Evolutionary conservation across 1,140 invertebrate genomes (phyloP), one percentile per base, ranked within the genome.

Genomic region (Aphis gossypii): DNA sequence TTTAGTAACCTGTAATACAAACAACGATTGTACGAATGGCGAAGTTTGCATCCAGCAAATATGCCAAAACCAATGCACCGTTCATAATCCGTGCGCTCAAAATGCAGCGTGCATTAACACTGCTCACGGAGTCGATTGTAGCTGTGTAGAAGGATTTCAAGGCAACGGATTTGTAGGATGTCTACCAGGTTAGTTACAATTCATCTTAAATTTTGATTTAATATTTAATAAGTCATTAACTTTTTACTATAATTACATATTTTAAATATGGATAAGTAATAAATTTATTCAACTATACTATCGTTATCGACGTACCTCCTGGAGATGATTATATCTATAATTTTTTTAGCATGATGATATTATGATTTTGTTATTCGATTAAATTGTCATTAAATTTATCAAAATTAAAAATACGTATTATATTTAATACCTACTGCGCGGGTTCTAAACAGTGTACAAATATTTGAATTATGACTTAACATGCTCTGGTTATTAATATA

Each of bases 61-160:
- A 95, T 98, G 98, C 95, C 97, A 97, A 95, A 97, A 97, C 95
- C 98, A 98, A 41, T 98, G 98, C 95, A 96, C 96, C 94, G 96
- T 97, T 93, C 97, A 97, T 94, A 97, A 98, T 95, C 97, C 97
- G 25, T 99, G 98, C 95, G 97, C 97, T 94, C 96, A 96, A 94
- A 97, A 98, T 95, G 98, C 98, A 68, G 96, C 98, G 93, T 99
- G 98, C 96, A 96, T 98, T 95, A 98, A 98, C 94, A 97, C 97
- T n/a, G 98, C 98, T 94, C 98, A 98, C 95, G 97, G 96, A 94
- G 97, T 97, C 4, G 97, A 98, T 94, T 99, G 98, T 95, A 97
- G 96, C 94, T 99, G 98, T 94, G 96, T 96, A 51, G 97, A 98
- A 95, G 98, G 97, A 92, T 98, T 96, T 95, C 97, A 98, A 95